Evolutionary conservation across 2,888 invertebrate species (phyloP), one percentile per base, ranked within the genome.

Genomic region (Tineola bisselliella): DNA sequence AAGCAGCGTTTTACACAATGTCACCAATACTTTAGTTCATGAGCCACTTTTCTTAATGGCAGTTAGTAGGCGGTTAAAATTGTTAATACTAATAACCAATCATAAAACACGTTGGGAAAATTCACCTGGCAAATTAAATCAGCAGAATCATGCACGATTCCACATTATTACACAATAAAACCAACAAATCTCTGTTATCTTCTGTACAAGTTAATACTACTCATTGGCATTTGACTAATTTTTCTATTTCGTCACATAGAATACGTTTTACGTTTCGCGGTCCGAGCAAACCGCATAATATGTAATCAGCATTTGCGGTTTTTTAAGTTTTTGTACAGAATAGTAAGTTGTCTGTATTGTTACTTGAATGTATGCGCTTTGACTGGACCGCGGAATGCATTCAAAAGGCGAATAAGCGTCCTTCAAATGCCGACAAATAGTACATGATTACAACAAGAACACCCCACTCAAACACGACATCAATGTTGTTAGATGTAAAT

Each of bases 401-500:
- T 25, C 25, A 25, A 25, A 25, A 25, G 4, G 4, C 25, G 25
- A 4, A 25, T 25, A 25, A 25, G 6, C 6, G 25, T 25, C 2
- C 13, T 43, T 6, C 3, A 12, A 43, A 43, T 43, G 43, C 8
- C 43, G 8, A 43, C 8, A 43, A 43, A 43, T 8, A 43, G 43
- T 43, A 13, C 43, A 3, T 48, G 44, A 61, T 62, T 62, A 64
- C 60, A 59, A 60, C 61, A 60, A 31, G 67, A 66, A 70, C 63
- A 70, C 63, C 25, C 65, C 68, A 74, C 68, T 70, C 68, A 71
- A n/a, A 72, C 71, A 82, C 81, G 77, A 48, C 48, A 48, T 48
- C 48, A 48, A 48, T 61, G 59, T 76, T 76, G 61, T 76, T 76
- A 79, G 84, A 81, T 81, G 81, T 70, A 76, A 76, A 76, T 75